Percentiles rank a stretch among this genome's conserved stretches.
These are phyloP conservation scores for Saguinus midas DNA, from an alignment of 2,113 vertebrate species.

Conservation along the genomic window DNA sequence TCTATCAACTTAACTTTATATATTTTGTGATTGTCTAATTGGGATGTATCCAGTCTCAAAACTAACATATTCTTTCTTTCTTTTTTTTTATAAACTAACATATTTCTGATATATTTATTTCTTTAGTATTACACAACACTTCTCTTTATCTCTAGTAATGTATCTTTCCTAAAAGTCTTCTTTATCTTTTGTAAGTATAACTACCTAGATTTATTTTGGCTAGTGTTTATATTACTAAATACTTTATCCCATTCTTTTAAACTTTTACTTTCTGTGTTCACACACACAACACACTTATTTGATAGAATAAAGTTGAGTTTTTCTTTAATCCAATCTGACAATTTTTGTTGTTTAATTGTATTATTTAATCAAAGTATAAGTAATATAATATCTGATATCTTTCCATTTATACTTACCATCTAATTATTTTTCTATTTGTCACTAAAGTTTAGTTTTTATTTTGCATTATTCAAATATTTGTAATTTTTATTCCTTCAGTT, in stretches of 20 bases:
- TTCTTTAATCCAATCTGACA: background rate
- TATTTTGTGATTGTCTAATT: background rate
- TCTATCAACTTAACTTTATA: background rate
- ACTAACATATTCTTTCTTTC: background rate
- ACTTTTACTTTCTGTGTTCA: background rate
- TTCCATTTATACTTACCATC: background rate
- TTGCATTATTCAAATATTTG: background rate
- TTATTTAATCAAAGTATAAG: background rate
- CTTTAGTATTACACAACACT: background rate
- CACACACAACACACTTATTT: background rate
- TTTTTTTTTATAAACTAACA: background rate
- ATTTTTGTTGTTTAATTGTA: background rate
- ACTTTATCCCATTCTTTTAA: background rate
- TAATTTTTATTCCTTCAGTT: background rate
- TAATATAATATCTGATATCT: background rate
- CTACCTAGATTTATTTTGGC: background rate
- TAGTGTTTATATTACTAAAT: background rate
- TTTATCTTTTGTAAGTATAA: background rate
- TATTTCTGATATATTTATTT: background rate
- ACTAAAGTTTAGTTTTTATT: background rate
- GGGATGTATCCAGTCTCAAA: background rate
- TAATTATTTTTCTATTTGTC: background rate
- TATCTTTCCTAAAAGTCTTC: background rate
- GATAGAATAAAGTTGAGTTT: background rate
- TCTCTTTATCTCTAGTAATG: background rate